Percentiles rank a stretch among this genome's conserved stretches.
Evolutionary conservation across 2,797 vertebrate species (phyloP).

Genomic region (Platalea minor): DNA sequence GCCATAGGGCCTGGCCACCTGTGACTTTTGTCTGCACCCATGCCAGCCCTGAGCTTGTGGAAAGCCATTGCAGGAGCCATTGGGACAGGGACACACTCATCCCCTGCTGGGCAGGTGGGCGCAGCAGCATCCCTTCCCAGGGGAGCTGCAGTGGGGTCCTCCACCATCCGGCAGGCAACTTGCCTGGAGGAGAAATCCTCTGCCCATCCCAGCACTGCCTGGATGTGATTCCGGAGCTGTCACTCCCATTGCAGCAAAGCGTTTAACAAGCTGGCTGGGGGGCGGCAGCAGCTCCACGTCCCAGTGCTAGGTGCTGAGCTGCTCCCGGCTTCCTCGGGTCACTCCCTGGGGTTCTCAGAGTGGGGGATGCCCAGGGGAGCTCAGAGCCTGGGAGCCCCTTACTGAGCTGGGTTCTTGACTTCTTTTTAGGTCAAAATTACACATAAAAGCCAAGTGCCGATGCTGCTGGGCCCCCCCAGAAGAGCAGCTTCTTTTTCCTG

Average conservation of each 20-base stretch:
- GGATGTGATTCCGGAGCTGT: neutral
- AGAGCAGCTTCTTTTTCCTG: slow-evolving; percentile 91
- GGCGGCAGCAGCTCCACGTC: neutral
- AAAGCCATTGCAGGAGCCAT: fast-evolving
- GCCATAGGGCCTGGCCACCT: fast-evolving
- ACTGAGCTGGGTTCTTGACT: neutral
- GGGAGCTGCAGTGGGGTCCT: neutral
- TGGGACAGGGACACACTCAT: fast-evolving
- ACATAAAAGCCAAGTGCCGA: slow-evolving; percentile 94
- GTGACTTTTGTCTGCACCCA: neutral
- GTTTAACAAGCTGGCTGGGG: fast-evolving
- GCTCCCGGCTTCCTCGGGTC: neutral
- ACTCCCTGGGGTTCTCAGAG: neutral
- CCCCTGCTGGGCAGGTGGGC: no score
- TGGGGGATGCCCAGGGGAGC: neutral
- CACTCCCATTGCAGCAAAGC: neutral
- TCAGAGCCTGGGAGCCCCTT: neutral
- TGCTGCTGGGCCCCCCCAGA: slow-evolving; percentile 90
- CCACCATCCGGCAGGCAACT: neutral
- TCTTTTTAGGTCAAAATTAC: slow-evolving; percentile 87
- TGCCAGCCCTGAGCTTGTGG: fast-evolving
- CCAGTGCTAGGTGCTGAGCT: neutral
- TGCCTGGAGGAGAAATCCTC: neutral
- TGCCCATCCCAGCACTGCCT: neutral
- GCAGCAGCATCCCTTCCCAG: fast-evolving